Conservation (phyloP, 2,113 vertebrate species). For the Jacana jacana region DNA sequence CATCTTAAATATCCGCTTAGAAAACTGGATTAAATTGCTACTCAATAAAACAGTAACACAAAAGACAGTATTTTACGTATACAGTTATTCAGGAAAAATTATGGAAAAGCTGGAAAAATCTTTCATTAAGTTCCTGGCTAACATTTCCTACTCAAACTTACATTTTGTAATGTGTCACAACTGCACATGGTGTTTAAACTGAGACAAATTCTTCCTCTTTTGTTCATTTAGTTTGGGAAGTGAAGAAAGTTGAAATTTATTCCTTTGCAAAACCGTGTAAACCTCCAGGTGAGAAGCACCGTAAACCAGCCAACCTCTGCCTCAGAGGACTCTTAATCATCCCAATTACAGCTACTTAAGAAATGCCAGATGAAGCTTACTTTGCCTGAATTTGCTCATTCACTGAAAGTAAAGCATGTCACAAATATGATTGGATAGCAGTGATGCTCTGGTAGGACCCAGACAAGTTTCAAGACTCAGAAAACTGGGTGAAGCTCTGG, state of each 20-base stretch:
- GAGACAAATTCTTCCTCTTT: neutral
- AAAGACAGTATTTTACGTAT: neutral
- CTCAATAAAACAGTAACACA: neutral
- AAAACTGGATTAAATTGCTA: neutral
- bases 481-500: neutral
- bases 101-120: neutral
- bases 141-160: neutral
- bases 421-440: accelerated
- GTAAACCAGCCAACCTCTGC: neutral
- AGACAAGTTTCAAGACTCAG: neutral
- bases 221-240: neutral
- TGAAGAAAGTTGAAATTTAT: neutral
- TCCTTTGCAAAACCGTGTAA: neutral
- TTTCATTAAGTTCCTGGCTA: neutral
- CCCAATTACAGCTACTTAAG: neutral
- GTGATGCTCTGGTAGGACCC: neutral
- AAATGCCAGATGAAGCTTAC: neutral
- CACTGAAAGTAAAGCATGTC: neutral
- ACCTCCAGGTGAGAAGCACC: neutral
- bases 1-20: neutral
- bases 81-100: neutral
- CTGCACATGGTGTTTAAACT: neutral
- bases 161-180: neutral
- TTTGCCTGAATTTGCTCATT: neutral
- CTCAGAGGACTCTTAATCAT: neutral